Evolutionary conservation across 92 coral and sea anemone genomes (phyloP), one percentile per base, ranked within the genome.

Genomic region (Epizoanthus stellaris): DNA sequence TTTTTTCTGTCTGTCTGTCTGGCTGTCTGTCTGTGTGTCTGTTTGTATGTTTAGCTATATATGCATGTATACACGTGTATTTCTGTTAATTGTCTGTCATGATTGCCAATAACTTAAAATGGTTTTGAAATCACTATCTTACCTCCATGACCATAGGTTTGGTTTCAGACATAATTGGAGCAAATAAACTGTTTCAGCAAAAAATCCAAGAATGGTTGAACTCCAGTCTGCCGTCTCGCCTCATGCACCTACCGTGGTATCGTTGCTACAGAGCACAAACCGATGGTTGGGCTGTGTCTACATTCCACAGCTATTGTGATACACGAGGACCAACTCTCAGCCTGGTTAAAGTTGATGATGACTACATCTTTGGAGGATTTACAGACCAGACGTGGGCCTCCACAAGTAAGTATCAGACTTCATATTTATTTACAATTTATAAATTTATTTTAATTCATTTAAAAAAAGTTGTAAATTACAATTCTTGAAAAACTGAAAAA

Each of bases 141-240:
- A n/a, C 20, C 4, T 58, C 20, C 11, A n/a, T 61, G 6, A 39
- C 16, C 25, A 9, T 52, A 77, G 82, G 71, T 11, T 42, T 77
- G 13, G 11, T 77, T 14, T 77, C 82, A 47, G 82, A 77, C 39
- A 77, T 77, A 4, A 20, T 77, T 34, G 82, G 82, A n/a, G 49
- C 71, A 17, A 77, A 77, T 14, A 43, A 43, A 19, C n/a, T 77
- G 12, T 77, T 23, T 58, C 82, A 77, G 19, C 58, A 62, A 12
- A 62, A 40, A 19, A 23, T 77, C 19, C 21, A 62, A 62, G n/a
- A 4, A 11, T 77, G 82, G 82, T 21, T 77, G 70, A 23, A 62
- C 25, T 69, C 62, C 5, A 77, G 71, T 60, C 71, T 77, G 42
- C 82, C 82, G 0, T 42, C 60, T 3, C n/a, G 4, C 21, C 10